These are phyloP conservation scores for Charina bottae DNA, from an alignment of 2,113 vertebrate genomes.

Conservation along the genomic window DNA sequence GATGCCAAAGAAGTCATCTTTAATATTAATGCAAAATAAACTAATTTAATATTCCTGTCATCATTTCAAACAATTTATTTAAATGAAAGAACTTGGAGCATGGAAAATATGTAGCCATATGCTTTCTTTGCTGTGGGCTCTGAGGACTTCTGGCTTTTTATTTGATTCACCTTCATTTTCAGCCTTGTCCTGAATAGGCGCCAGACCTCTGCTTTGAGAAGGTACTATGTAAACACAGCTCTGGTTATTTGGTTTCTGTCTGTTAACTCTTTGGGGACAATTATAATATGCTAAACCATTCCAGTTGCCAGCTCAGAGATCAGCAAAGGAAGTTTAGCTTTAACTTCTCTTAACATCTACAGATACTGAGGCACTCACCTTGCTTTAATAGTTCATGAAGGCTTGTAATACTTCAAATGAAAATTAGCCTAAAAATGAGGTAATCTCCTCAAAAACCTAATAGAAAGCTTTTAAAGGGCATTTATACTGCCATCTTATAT, in stretches of 20 bases:
- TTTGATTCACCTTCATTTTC: constrained; percentile 12
- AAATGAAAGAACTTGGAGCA: neutral
- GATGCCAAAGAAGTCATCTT: constrained; percentile 29
- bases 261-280: constrained; percentile 29
- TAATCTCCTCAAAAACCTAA: neutral
- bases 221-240: neutral
- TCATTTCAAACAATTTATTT: constrained; percentile 32
- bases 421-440: neutral
- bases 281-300: neutral
- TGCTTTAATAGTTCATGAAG: neutral
- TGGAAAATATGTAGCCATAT: constrained; percentile 15
- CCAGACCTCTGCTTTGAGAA: constrained; percentile 21
- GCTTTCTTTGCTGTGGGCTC: constrained; percentile 29
- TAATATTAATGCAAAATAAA: constrained; percentile 4
- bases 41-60: constrained; percentile 21
- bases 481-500: neutral
- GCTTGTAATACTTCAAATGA: neutral
- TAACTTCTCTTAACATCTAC: neutral
- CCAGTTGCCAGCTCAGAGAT: neutral
- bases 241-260: constrained; percentile 8
- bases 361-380: neutral
- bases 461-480: neutral
- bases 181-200: neutral
- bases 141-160: constrained; percentile 40
- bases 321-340: neutral